Evolutionary conservation across 2,888 invertebrate species (phyloP).

Genomic region (Tetragonisca angustula): DNA sequence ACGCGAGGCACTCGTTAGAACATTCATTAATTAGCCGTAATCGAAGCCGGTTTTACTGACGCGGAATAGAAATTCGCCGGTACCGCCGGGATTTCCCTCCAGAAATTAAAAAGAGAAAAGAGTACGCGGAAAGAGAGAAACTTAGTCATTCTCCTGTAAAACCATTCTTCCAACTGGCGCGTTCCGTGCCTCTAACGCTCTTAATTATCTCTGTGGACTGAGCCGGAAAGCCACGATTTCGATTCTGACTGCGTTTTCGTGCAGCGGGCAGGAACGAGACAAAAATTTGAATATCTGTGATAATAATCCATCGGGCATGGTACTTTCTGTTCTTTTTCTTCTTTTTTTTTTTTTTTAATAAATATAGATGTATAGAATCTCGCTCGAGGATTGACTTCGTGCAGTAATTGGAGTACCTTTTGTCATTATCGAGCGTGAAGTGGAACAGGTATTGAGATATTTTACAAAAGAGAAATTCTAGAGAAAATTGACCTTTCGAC

Average conservation of each 20-base stretch:
- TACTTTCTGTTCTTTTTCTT: background rate
- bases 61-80: conserved; percentile 67
- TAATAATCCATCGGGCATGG: background rate
- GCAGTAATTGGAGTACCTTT: background rate
- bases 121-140: conserved; percentile 18
- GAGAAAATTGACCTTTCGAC: background rate
- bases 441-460: background rate
- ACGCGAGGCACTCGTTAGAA: conserved; percentile 70
- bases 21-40: conserved; percentile 71
- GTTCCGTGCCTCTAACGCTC: conserved; percentile 45
- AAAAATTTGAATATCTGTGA: conserved; percentile 13
- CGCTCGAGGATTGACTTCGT: background rate
- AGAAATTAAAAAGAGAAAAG: conserved; percentile 40
- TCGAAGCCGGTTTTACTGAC: conserved; percentile 68
- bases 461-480: no score
- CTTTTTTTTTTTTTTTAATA: background rate
- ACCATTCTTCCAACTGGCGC: conserved; percentile 49
- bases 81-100: conserved; percentile 52
- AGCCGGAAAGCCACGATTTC: conserved; percentile 54
- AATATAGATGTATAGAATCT: background rate
- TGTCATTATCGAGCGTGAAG: background rate
- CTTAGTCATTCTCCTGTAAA: conserved; percentile 48
- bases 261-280: background rate
- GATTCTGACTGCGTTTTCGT: conserved; percentile 36
- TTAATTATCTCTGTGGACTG: conserved; percentile 65